Percentiles rank a stretch among this genome's conserved stretches.
These are phyloP conservation scores for Ascaphus truei DNA, from an alignment of 2,113 vertebrate genomes.

Conservation along the genomic window DNA sequence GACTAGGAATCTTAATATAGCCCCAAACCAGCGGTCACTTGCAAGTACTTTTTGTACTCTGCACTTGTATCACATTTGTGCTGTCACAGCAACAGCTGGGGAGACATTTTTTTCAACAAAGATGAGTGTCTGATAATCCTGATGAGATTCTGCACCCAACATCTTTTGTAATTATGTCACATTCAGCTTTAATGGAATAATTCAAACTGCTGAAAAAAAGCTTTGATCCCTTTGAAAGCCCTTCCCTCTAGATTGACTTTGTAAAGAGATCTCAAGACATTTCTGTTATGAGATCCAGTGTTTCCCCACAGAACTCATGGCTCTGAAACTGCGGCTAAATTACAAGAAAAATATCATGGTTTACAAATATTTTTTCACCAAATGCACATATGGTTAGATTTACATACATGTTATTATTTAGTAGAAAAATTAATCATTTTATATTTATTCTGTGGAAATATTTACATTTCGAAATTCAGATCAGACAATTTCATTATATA, in stretches of 20 bases:
- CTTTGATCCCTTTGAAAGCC: constrained; percentile 87
- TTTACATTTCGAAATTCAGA: too few relatives aligned
- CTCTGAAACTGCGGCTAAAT: constrained; percentile 56
- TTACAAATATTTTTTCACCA: constrained; percentile 47
- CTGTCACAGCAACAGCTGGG: constrained; percentile 75
- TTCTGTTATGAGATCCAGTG: constrained; percentile 73
- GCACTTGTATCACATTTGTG: constrained; percentile 68
- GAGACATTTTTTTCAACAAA: constrained; percentile 79
- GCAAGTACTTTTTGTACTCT: constrained; percentile 65
- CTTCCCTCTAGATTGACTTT: constrained; percentile 76
- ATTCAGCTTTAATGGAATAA: constrained; percentile 86
- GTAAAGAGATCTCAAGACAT: constrained; percentile 83
- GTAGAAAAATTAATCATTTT: too few relatives aligned
- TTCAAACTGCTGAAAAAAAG: constrained; percentile 75
- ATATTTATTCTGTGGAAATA: too few relatives aligned
- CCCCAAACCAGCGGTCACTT: constrained; percentile 54
- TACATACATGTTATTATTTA: too few relatives aligned
- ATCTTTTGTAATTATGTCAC: constrained; percentile 88
- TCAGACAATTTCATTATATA: too few relatives aligned
- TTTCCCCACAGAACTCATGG: constrained; percentile 70
- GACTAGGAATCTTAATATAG: constrained; percentile 35
- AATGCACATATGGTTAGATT: too few relatives aligned
- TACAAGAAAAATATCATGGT: constrained; percentile 56
- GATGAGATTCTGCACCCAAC: constrained; percentile 81
- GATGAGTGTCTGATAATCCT: constrained; percentile 84